Evolutionary conservation across 2,888 invertebrate species (phyloP).

Genomic region (Lepidonotus clava): DNA sequence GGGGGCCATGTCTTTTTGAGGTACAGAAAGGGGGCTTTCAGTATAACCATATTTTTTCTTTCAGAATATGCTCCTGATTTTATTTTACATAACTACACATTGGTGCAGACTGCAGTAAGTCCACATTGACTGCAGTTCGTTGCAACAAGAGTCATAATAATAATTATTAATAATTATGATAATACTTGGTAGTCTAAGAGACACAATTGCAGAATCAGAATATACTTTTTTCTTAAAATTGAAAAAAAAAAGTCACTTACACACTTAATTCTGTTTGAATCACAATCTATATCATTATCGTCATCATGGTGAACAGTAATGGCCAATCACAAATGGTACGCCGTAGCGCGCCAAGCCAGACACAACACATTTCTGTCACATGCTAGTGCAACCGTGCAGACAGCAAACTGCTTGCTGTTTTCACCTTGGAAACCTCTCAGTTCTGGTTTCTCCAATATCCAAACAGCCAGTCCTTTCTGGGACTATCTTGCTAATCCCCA

Average conservation of each 20-base stretch:
- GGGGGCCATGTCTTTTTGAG: no score
- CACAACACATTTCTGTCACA: no score
- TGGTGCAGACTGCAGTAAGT: not conserved
- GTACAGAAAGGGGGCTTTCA: no score
- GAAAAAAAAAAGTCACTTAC: slow-evolving; percentile 19
- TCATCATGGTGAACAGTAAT: not conserved
- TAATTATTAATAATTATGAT: not conserved
- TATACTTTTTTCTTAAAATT: not conserved
- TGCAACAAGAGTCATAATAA: not conserved
- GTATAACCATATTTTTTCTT: no score
- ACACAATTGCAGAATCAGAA: not conserved
- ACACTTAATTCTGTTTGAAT: not conserved
- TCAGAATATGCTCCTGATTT: no score
- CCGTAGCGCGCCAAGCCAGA: no score
- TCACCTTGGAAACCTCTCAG: no score
- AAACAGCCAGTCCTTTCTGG: no score
- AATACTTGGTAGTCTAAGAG: slow-evolving; percentile 24
- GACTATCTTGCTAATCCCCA: no score
- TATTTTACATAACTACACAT: not conserved
- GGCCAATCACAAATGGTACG: slow-evolving; percentile 46
- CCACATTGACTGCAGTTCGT: not conserved
- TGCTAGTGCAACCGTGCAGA: no score
- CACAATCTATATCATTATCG: slow-evolving; percentile 8
- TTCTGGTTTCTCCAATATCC: no score
- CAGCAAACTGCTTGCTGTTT: no score